phyloP scores from a whole-genome alignment of 2,888 invertebrate species.

The Choreutis nemorana region DNA sequence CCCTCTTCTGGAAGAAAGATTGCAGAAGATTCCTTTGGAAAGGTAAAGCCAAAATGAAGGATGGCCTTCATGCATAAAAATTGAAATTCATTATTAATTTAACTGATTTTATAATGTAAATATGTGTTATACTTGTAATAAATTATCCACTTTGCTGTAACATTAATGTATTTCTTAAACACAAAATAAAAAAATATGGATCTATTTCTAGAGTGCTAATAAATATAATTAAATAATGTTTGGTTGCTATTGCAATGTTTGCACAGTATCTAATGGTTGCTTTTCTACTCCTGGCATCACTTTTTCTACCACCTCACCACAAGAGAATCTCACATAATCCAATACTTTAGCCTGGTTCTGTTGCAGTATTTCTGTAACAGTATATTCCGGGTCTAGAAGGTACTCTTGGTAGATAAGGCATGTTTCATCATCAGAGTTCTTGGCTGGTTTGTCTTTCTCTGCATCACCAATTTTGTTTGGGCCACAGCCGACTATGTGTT shows the following conservation, averaged over 20 bases:
- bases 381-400: constrained; percentile 77
- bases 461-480: constrained; percentile 77
- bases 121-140: background rate
- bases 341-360: constrained; percentile 72
- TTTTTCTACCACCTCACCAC: constrained; percentile 72
- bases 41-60: constrained; percentile 38
- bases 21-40: constrained; percentile 74
- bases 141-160: background rate
- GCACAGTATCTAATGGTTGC: constrained; percentile 65
- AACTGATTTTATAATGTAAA: background rate
- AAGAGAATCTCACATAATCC: constrained; percentile 88
- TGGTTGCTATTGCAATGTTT: constrained; percentile 67
- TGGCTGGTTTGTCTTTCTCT: constrained; percentile 67
- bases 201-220: constrained; percentile 3
- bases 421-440: constrained; percentile 77
- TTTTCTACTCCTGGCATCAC: constrained; percentile 52
- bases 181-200: background rate
- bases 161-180: background rate
- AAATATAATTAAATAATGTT: constrained; percentile 9
- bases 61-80: constrained; percentile 24
- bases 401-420: constrained; percentile 88
- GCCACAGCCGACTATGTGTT: constrained; percentile 92
- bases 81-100: background rate
- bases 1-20: constrained; percentile 74
- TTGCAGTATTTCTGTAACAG: constrained; percentile 76